Evolutionary conservation across 2,113 vertebrate genomes (phyloP).

Genomic region (Poicephalus gulielmi): DNA sequence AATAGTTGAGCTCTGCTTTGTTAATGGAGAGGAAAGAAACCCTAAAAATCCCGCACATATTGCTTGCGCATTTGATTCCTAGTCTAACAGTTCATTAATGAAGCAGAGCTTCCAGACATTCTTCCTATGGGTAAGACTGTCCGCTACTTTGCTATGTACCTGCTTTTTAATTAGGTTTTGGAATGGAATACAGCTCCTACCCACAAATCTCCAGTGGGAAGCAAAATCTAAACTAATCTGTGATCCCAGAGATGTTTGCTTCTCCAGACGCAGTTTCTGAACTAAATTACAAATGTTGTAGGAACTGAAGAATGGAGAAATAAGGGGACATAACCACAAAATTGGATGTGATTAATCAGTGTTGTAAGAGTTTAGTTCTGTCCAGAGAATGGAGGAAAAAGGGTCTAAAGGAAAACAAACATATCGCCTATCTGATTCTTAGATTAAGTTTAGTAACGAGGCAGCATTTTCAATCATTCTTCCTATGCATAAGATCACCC

Average conservation of each 20-base stretch:
- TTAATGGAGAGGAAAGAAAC: background rate
- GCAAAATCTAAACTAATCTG: conserved; percentile 43
- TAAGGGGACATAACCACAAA: background rate
- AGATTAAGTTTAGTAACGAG: background rate
- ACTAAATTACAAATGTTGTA: background rate
- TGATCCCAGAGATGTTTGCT: conserved; percentile 11
- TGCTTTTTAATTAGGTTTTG: conserved; percentile 52
- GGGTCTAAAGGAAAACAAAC: background rate
- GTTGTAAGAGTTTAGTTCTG: background rate
- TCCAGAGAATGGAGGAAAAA: background rate
- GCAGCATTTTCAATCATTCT: background rate
- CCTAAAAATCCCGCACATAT: background rate
- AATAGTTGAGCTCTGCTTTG: background rate
- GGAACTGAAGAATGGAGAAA: background rate
- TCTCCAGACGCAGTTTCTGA: conserved; percentile 41
- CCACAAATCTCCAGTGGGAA: conserved; percentile 27
- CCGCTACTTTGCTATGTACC: background rate
- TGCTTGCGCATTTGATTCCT: conserved; percentile 21
- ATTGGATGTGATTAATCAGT: background rate
- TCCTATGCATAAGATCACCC: background rate
- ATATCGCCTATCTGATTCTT: background rate
- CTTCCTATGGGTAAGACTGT: conserved; percentile 29
- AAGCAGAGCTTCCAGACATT: conserved; percentile 29
- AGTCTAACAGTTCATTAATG: conserved; percentile 47
- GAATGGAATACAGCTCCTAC: background rate